phyloP scores from a whole-genome alignment of 64 coral and sea anemone genomes.

The Exaiptasia diaphana region DNA sequence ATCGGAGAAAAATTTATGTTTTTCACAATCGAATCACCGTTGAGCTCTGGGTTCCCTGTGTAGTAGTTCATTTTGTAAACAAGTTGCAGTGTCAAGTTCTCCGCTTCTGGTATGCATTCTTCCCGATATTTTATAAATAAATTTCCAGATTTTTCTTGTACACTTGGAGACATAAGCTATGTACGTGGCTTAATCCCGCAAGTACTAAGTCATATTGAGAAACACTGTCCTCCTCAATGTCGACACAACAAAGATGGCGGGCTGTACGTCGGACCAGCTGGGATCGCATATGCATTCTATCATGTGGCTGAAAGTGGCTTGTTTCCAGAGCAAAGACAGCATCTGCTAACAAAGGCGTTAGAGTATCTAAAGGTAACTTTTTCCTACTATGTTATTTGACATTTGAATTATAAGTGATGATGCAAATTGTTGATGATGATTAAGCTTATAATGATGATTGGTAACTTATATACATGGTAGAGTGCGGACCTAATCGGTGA shows the following conservation, averaged over 20 bases:
- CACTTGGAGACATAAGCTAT: conserved; percentile 53
- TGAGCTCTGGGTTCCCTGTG: not conserved
- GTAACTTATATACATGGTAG: not conserved
- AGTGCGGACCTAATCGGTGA: not conserved
- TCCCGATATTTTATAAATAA: conserved; percentile 66
- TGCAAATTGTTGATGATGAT: too few species aligned
- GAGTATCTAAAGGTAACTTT: conserved; percentile 71
- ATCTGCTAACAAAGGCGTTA: conserved; percentile 62
- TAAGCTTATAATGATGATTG: too few species aligned
- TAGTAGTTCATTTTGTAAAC: not conserved
- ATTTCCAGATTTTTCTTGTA: conserved; percentile 59
- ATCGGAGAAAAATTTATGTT: too few species aligned
- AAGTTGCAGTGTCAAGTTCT: not conserved
- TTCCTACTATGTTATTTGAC: too few species aligned
- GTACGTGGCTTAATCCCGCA: conserved; percentile 48
- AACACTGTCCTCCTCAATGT: conserved; percentile 30
- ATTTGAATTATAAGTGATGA: too few species aligned
- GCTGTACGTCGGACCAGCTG: conserved; percentile 76
- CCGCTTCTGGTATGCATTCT: not conserved
- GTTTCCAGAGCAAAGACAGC: conserved; percentile 43
- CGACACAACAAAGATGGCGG: conserved; percentile 62
- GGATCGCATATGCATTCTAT: conserved; percentile 68
- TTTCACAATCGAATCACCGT: too few species aligned
- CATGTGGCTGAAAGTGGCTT: conserved; percentile 41
- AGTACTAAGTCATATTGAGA: conserved; percentile 38